These are phyloP conservation scores for Cottus gobio DNA, from an alignment of 2,113 vertebrate genomes.

Conservation along the genomic window DNA sequence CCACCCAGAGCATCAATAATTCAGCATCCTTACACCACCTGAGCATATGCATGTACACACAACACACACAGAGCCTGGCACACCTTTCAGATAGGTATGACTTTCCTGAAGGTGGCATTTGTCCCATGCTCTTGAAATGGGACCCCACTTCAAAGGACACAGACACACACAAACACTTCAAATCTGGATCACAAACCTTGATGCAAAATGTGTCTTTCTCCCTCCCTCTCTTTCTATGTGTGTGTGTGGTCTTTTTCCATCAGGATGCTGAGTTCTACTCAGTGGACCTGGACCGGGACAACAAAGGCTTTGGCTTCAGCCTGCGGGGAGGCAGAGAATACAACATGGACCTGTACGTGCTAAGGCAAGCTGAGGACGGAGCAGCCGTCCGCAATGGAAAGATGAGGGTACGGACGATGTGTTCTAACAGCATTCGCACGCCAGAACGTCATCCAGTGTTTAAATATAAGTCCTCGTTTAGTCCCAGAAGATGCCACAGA, in stretches of 20 bases:
- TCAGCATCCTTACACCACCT: constrained; percentile 65
- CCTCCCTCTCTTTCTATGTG: not conserved
- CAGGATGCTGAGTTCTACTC: constrained; percentile 96
- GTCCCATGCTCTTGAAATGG: constrained; percentile 66
- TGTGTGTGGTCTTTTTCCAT: constrained; percentile 36
- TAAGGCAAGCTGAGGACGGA: constrained; percentile 96
- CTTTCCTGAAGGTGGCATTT: constrained; percentile 75
- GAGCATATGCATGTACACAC: constrained; percentile 51
- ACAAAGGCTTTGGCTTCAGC: constrained; percentile 99
- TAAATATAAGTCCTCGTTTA: not conserved
- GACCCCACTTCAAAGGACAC: constrained; percentile 49
- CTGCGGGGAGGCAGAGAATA: constrained; percentile 97
- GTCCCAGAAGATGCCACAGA: not conserved
- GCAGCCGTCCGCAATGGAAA: constrained; percentile 96
- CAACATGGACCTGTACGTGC: constrained; percentile 98
- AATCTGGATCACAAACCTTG: constrained; percentile 66
- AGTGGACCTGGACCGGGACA: constrained; percentile 96
- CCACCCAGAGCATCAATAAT: constrained; percentile 77
- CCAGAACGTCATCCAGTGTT: not conserved
- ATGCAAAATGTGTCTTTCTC: constrained; percentile 54
- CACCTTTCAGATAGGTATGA: constrained; percentile 58
- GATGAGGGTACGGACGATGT: constrained; percentile 89
- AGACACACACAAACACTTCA: constrained; percentile 21
- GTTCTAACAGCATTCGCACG: not conserved
- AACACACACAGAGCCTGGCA: constrained; percentile 6